phyloP scores from a whole-genome alignment of 1,140 invertebrate genomes.

The Solenopsis invicta region DNA sequence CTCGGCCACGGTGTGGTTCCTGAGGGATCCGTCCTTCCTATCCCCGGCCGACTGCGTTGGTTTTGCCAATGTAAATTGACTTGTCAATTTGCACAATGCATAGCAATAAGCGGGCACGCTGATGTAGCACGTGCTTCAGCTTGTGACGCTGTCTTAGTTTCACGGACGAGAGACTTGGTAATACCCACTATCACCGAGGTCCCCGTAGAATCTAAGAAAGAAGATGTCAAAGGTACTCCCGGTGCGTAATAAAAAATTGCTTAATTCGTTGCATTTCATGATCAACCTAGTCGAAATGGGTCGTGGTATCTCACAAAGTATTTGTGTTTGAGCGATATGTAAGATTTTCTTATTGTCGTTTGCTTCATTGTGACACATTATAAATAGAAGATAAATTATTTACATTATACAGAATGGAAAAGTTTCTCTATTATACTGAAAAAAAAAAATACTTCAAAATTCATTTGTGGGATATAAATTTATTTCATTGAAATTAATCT shows the following conservation, averaged over 20 bases:
- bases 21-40: slow-evolving; percentile 54
- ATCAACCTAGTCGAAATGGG: neutral
- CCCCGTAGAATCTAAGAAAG: slow-evolving; percentile 19
- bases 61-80: slow-evolving; percentile 72
- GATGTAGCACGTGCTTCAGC: slow-evolving; percentile 54
- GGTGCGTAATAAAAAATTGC: neutral
- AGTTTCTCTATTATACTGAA: too few species aligned
- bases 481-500: too few species aligned
- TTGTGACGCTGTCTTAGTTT: slow-evolving; percentile 36
- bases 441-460: too few species aligned
- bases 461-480: too few species aligned
- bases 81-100: slow-evolving; percentile 62
- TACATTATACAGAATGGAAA: too few species aligned
- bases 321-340: neutral
- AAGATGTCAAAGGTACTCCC: neutral
- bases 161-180: slow-evolving; percentile 50
- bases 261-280: neutral
- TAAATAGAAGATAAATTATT: neutral
- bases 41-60: slow-evolving; percentile 33
- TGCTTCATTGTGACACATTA: neutral
- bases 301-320: neutral
- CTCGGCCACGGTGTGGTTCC: slow-evolving; percentile 41
- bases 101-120: slow-evolving; percentile 53
- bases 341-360: neutral
- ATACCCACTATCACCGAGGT: slow-evolving; percentile 21